These are phyloP conservation scores for Manis pentadactyla DNA, from an alignment of 2,797 vertebrate species.

Conservation along the genomic window DNA sequence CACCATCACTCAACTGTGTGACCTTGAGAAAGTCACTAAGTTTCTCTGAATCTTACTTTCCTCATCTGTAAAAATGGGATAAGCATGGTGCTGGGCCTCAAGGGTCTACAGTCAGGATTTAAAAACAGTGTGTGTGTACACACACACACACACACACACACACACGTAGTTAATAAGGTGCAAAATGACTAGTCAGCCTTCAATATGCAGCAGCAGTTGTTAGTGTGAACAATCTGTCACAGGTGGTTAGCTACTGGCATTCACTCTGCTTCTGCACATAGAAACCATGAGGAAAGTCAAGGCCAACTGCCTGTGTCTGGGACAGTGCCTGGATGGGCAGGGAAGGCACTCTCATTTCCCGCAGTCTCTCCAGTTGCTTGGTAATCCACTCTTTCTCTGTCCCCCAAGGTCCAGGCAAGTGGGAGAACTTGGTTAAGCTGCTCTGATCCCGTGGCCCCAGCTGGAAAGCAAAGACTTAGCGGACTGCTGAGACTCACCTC, in stretches of 20 bases:
- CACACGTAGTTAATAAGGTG: background rate
- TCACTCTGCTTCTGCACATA: background rate
- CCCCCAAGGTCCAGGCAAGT: background rate
- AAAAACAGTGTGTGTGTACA: background rate
- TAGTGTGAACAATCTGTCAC: background rate
- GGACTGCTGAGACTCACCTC: background rate
- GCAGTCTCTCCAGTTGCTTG: background rate
- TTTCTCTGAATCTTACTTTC: background rate
- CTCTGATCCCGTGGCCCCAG: background rate
- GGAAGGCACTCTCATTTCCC: background rate
- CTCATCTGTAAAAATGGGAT: background rate
- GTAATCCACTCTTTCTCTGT: background rate
- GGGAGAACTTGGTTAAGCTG: background rate
- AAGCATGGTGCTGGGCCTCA: background rate
- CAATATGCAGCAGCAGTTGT: background rate
- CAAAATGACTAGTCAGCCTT: background rate
- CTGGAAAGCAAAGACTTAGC: constrained; percentile 14
- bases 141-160: too few species aligned
- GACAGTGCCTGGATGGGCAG: background rate
- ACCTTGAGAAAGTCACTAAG: background rate
- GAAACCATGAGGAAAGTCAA: background rate
- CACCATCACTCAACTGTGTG: background rate
- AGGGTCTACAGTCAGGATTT: background rate
- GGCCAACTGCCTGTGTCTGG: background rate
- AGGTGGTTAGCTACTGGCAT: background rate